Base-by-base conservation (phyloP, 2,888 invertebrate species). In the Steinernema scapterisci region DNA sequence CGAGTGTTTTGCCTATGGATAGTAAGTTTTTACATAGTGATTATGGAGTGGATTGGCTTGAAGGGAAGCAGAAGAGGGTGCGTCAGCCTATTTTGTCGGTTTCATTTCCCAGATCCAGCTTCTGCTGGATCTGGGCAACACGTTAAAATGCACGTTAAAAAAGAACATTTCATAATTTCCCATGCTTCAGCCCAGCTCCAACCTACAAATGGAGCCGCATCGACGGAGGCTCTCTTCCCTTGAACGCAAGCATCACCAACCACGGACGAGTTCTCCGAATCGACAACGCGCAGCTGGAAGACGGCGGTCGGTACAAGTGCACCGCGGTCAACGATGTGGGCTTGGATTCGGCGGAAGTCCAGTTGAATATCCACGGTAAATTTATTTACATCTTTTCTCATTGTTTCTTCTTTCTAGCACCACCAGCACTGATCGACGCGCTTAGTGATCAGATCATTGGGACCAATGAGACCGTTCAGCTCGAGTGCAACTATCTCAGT, bases 1-100 rank as follows among this genome's bases (percentile, higher is more conserved):
- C 48, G 87, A 87, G 75, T 87, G 87, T 75, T 87, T 87, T 74
- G 87, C 87, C 0, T 87, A 83, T 75, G 86, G 82, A 76, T 84
- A 80, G 87, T 87, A 73, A 80, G 85, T 79, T 71, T 9, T 38
- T 38, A 6, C n/a, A n/a, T n/a, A n/a, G n/a, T n/a, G n/a, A n/a
- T n/a, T n/a, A n/a, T n/a, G n/a, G n/a, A n/a, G n/a, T n/a, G n/a
- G n/a, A n/a, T n/a, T n/a, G n/a, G n/a, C n/a, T n/a, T n/a, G n/a
- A n/a, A n/a, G n/a, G n/a, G n/a, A n/a, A n/a, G n/a, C n/a, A n/a
- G n/a, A n/a, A n/a, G n/a, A n/a, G n/a, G n/a, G n/a, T n/a, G n/a
- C n/a, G n/a, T n/a, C n/a, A n/a, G n/a, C n/a, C n/a, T n/a, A n/a
- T n/a, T n/a, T n/a, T n/a, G n/a, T n/a, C n/a, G n/a, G n/a, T n/a